Evolutionary conservation across 2,797 vertebrate species (phyloP), one percentile per base, ranked within the genome.

Genomic region (Poeciliopsis turneri): DNA sequence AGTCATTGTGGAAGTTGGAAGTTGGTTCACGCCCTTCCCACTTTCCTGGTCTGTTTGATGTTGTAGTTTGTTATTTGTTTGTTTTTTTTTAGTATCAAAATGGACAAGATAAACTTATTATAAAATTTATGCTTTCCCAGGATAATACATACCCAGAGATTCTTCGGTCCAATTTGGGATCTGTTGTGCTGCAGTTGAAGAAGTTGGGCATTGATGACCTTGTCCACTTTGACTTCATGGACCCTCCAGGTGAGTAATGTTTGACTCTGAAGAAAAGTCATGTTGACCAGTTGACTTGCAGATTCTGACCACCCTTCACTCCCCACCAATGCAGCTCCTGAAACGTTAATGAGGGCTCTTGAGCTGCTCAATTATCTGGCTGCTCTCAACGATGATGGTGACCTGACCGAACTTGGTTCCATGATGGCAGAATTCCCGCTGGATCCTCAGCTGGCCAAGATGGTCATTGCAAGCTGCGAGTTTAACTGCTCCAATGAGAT

Each of bases 401-500:
- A 99, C 92, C 95, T 99, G 95, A 99, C 98, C 0, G 98, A 99
- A 92, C 94, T 99, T 91, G 98, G 98, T 88, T 99, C 98, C 90
- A 99, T 99, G 98, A 99, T 99, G 98, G 98, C 98, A 0, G 98
- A 99, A 90, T 99, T 99, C 88, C 98, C 98, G 55, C 78, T 99
- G 91, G 98, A 99, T 92, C 98, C 98, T 77, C 98, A 99, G 89
- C 96, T 99, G 90, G 98, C 98, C 86, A 99, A 99, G 96, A 99
- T 99, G 98, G 98, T 99, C 95, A 99, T 99, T 91, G 98, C 98
- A 85, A 99, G 98, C 96, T 99, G 98, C 95, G 98, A 99, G 93
- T 99, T 98, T 96, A 99, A 99, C 97, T 99, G 98, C 96, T 99
- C 98, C 94, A 99, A 99, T 81, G 98, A 99, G 97, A 98, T 99